Evolutionary conservation across 2,113 vertebrate genomes (phyloP).

Genomic region (Lasiurus cinereus): DNA sequence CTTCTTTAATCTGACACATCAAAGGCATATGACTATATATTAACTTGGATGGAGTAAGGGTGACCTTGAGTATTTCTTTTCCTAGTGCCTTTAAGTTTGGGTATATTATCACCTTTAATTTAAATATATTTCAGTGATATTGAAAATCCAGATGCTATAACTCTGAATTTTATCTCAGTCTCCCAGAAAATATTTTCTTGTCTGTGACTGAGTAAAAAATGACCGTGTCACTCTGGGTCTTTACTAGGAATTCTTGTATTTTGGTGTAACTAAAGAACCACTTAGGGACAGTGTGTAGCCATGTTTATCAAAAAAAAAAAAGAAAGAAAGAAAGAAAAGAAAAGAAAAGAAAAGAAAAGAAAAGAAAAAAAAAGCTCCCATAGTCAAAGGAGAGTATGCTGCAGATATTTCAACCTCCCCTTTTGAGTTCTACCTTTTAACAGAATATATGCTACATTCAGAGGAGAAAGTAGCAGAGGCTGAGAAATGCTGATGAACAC

Average conservation of each 20-base stretch:
- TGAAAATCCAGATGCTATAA: background rate
- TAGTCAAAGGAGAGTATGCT: background rate
- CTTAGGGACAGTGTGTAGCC: background rate
- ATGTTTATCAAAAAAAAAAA: conserved; percentile 29
- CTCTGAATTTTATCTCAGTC: conserved; percentile 31
- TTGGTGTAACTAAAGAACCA: background rate
- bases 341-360: too few relatives aligned
- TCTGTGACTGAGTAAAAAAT: conserved; percentile 5
- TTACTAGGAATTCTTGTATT: conserved; percentile 12
- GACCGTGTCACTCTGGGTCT: background rate
- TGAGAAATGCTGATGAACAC: background rate
- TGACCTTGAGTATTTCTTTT: background rate
- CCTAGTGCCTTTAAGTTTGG: background rate
- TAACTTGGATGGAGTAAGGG: background rate
- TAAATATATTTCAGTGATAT: background rate
- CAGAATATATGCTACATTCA: background rate
- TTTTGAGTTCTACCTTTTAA: background rate
- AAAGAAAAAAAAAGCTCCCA: background rate
- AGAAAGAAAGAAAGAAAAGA: too few relatives aligned
- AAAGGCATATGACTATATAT: background rate
- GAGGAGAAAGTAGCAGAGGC: background rate
- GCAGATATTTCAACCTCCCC: background rate
- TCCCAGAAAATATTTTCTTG: background rate
- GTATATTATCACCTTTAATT: conserved; percentile 16
- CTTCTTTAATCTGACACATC: conserved; percentile 24